A percentile compares a stretch with the other conserved stretches of the same genome.
These are phyloP conservation scores for Xylocopa sonorina DNA, from an alignment of 1,140 invertebrate species.

Conservation along the genomic window DNA sequence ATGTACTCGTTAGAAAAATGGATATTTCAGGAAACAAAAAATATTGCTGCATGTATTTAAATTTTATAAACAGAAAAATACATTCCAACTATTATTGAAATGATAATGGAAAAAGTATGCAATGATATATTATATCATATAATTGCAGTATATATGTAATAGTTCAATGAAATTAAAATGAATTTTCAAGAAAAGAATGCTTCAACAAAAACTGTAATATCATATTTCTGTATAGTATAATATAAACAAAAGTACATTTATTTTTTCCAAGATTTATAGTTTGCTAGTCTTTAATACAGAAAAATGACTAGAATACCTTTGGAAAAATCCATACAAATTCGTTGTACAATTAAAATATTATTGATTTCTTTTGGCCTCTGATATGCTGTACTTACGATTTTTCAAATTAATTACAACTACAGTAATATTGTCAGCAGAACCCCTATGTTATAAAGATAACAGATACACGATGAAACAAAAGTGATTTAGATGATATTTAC, in stretches of 20 bases:
- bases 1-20: conserved; percentile 14
- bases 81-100: neutral
- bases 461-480: conserved; percentile 29
- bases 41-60: neutral
- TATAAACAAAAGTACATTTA: neutral
- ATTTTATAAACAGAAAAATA: neutral
- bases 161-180: neutral
- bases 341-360: conserved; percentile 36
- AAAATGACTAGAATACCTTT: conserved; percentile 58
- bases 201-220: conserved; percentile 20
- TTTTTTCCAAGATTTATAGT: conserved; percentile 13
- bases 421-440: conserved; percentile 97
- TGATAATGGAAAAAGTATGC: neutral
- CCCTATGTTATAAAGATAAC: conserved; percentile 80
- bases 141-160: neutral
- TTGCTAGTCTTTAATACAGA: conserved; percentile 26
- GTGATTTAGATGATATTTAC: conserved; percentile 10
- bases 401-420: conserved; percentile 95
- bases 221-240: conserved; percentile 17
- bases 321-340: conserved; percentile 24
- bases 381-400: conserved; percentile 80
- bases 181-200: neutral
- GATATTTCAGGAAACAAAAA: neutral
- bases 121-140: conserved; percentile 19
- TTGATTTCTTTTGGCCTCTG: conserved; percentile 58